Evolutionary conservation across 2,888 invertebrate genomes (phyloP), one percentile per base, ranked within the genome.

Genomic region (Isotomurus palustris): DNA sequence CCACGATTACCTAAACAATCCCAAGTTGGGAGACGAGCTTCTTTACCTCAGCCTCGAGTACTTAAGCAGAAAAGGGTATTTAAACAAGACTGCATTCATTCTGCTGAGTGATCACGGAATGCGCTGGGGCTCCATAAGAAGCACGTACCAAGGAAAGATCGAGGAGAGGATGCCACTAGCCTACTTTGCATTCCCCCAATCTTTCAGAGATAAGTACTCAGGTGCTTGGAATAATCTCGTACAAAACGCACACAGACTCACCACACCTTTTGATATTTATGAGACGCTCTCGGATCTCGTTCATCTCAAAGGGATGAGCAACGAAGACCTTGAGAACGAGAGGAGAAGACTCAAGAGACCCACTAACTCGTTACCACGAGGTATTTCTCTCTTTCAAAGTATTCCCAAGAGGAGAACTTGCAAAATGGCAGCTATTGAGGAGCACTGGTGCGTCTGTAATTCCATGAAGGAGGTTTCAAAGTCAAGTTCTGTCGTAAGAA

Each of bases 151-250:
- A 45, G 78, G 78, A 0, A 73, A 75, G 72, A 80, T 93, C 73
- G 94, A 94, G 75, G 93, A 91, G 73, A 82, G 92, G 47, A 79
- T 92, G 55, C 94, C 95, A 0, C 83, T 91, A 63, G 78, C 90
- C 29, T 84, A 85, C 69, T 75, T 89, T 1, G 75, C 84, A 3
- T 75, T 91, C 56, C 94, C 94, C 0, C 74, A 78, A 17, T 85
- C 85, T 79, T 88, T 91, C 76, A 78, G 76, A 64, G 72, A 78
- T 12, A 78, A 78, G 53, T 86, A 84, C 74, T 79, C 82, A 2
- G 62, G 76, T 5, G 84, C 87, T 0, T 79, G 83, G 64, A 72
- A 76, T 1, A 88, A 87, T 75, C 75, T 93, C 3, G 6, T 25
- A 14, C 5, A 21, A 10, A 69, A 69, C 53, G 38, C 38, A 4